Evolutionary conservation across 2,797 vertebrate species (phyloP).

Genomic region (Syncerus caffer): DNA sequence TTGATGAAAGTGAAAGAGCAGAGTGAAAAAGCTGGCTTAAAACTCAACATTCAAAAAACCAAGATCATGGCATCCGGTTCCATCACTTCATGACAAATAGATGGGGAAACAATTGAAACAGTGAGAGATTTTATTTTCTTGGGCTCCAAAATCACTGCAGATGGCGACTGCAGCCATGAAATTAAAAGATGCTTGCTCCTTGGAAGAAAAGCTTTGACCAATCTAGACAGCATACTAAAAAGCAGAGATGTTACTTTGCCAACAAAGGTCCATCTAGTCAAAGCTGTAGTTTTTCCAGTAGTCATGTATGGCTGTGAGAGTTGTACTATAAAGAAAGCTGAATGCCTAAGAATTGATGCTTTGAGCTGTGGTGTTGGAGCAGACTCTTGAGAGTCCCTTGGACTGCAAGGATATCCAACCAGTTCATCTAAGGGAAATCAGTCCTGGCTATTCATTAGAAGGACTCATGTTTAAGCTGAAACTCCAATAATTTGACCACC

Average conservation of each 20-base stretch:
- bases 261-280: no score
- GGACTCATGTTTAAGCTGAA: neutral
- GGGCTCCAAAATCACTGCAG: neutral
- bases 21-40: neutral
- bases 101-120: neutral
- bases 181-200: neutral
- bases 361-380: neutral
- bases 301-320: neutral
- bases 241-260: no score
- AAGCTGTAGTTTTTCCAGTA: no score
- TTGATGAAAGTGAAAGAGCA: neutral
- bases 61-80: neutral
- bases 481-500: neutral
- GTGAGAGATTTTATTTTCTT: neutral
- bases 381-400: neutral
- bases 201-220: neutral
- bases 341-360: neutral
- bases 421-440: neutral
- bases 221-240: no score
- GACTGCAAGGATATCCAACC: neutral
- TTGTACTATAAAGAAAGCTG: fast-evolving
- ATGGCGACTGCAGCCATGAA: neutral
- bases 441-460: neutral
- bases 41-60: neutral
- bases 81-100: neutral